phyloP scores from a whole-genome alignment of 2,113 vertebrate species.

The Amblyopsis rosae region DNA sequence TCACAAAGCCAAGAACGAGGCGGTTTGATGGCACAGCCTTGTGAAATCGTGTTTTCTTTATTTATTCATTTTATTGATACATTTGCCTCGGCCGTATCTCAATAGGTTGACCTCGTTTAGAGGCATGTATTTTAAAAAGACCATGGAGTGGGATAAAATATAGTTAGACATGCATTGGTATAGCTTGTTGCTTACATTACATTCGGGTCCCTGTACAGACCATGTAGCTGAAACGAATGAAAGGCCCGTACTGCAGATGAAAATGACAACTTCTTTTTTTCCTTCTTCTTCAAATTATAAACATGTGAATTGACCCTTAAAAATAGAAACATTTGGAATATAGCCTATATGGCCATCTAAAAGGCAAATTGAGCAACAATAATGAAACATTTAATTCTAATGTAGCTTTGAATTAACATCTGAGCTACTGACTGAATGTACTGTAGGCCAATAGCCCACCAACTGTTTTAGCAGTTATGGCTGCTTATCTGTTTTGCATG shows the following conservation, averaged over 20 bases:
- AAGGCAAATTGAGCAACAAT: too few relatives aligned
- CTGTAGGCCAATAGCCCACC: too few relatives aligned
- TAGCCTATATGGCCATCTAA: background rate
- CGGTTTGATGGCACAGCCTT: conserved; percentile 28
- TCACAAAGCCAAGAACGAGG: conserved; percentile 39
- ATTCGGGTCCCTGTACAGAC: background rate
- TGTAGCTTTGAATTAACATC: too few relatives aligned
- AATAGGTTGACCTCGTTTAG: conserved; percentile 2
- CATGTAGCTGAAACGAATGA: conserved; percentile 1
- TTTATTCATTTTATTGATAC: conserved; percentile 3
- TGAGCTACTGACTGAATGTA: too few relatives aligned
- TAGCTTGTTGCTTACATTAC: conserved; percentile 55
- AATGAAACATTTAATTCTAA: too few relatives aligned
- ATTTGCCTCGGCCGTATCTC: background rate
- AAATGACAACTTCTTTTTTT: conserved; percentile 4
- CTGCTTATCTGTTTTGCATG: background rate
- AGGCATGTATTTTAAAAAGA: background rate
- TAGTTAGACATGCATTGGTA: conserved; percentile 53
- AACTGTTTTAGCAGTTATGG: too few relatives aligned
- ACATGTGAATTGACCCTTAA: background rate
- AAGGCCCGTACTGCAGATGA: conserved; percentile 28
- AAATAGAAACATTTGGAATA: conserved; percentile 3
- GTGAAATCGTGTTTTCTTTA: conserved; percentile 3
- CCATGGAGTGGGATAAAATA: background rate
- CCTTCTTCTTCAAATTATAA: background rate